Evolutionary conservation across 2,113 vertebrate species (phyloP).

Genomic region (Bombycilla garrulus): DNA sequence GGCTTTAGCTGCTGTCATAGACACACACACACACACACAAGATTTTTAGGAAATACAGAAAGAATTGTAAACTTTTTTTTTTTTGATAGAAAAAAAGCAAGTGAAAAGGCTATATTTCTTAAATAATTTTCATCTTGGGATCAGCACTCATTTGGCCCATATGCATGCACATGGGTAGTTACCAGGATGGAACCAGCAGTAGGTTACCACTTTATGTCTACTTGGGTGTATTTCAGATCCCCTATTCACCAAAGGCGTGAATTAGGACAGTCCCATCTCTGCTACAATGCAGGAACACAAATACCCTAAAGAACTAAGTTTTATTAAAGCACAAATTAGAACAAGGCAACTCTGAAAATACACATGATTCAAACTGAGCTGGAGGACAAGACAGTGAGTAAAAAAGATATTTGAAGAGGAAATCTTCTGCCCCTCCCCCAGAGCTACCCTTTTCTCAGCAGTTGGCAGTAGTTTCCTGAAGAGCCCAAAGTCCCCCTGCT

Average conservation of each 20-base stretch:
- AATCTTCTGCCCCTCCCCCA: neutral
- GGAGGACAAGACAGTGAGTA: neutral
- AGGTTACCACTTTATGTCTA: neutral
- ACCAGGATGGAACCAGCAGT: neutral
- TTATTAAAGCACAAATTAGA: conserved; percentile 1
- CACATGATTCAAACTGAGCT: neutral
- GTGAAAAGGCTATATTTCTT: neutral
- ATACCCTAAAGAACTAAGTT: neutral
- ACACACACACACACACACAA: neutral
- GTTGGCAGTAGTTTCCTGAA: neutral
- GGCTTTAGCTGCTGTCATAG: neutral
- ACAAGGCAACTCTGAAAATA: neutral
- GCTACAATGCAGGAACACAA: neutral
- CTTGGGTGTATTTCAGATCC: neutral
- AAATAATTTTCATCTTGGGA: neutral
- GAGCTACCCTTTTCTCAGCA: neutral
- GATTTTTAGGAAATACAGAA: neutral
- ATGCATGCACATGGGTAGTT: neutral
- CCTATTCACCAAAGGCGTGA: neutral
- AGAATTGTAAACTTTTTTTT: neutral
- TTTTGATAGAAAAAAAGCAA: neutral
- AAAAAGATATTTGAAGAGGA: neutral
- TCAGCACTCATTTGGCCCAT: neutral
- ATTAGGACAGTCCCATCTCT: neutral
- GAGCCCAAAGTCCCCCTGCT: fast-evolving